Conservation (phyloP, 2,113 vertebrate species). For the Cichladusa arquata region DNA sequence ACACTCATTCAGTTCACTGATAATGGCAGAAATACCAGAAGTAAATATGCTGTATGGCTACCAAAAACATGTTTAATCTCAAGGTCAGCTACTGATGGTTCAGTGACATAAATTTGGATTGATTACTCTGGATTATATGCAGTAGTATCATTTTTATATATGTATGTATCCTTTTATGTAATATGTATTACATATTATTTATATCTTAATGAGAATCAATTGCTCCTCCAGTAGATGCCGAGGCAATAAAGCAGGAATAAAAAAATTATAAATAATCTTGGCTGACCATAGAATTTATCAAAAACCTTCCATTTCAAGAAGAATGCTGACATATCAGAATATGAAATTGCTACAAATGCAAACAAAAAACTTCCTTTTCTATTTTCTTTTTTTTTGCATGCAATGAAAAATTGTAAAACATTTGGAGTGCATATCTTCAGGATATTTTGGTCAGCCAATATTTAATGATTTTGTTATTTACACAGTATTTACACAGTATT, state of each 20-base stretch:
- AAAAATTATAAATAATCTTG: neutral
- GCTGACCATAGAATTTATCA: neutral
- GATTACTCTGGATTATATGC: neutral
- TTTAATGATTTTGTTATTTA: neutral
- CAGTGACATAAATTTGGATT: neutral
- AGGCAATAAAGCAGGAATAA: neutral
- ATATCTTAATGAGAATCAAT: neutral
- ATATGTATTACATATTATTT: neutral
- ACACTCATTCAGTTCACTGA: neutral
- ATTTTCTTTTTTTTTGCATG: neutral
- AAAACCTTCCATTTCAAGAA: neutral
- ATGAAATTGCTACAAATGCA: neutral
- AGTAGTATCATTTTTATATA: neutral
- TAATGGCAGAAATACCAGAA: neutral
- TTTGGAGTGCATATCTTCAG: neutral
- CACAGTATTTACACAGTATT: neutral
- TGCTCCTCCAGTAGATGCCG: neutral
- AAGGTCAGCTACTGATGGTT: neutral
- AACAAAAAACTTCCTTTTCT: neutral
- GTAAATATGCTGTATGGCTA: neutral
- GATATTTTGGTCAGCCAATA: neutral
- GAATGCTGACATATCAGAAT: neutral
- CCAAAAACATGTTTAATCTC: neutral
- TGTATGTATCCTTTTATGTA: neutral
- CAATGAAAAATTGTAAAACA: neutral